These are phyloP conservation scores for Morpho deidamia DNA, from an alignment of 2,888 invertebrate genomes.

Conservation along the genomic window DNA sequence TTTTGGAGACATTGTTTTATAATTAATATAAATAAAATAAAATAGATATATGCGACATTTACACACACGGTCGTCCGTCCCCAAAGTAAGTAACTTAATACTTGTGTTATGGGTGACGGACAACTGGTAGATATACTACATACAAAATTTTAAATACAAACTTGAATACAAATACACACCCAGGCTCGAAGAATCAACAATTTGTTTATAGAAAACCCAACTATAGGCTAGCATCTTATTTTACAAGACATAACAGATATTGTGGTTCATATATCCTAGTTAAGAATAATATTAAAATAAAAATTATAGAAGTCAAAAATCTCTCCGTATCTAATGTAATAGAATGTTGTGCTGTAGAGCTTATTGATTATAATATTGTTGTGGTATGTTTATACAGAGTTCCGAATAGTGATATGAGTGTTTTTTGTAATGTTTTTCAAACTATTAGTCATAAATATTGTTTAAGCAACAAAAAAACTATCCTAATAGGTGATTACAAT, in stretches of 20 bases:
- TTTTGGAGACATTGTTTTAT: no score
- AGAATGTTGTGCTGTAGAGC: slow-evolving; percentile 1
- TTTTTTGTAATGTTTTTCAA: background rate
- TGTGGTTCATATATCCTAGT: background rate
- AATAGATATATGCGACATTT: no score
- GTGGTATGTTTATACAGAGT: background rate
- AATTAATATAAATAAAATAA: no score
- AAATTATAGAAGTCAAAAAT: background rate
- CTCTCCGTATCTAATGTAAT: background rate
- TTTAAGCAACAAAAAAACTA: slow-evolving; percentile 2
- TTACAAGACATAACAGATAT: background rate
- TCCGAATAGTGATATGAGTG: background rate
- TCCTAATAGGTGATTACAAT: slow-evolving; percentile 9
- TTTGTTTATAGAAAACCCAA: no score
- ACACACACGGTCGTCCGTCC: no score
- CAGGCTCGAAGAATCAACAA: no score
- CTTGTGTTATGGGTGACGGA: no score
- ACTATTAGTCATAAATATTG: background rate
- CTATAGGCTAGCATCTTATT: background rate
- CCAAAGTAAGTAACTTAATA: no score
- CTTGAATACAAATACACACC: no score
- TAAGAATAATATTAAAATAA: background rate
- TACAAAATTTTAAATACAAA: no score
- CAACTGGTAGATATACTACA: no score
- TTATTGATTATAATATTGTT: background rate